Base-by-base conservation (phyloP, 2,888 invertebrate genomes). In the Rhagophthalmus giganteus region DNA sequence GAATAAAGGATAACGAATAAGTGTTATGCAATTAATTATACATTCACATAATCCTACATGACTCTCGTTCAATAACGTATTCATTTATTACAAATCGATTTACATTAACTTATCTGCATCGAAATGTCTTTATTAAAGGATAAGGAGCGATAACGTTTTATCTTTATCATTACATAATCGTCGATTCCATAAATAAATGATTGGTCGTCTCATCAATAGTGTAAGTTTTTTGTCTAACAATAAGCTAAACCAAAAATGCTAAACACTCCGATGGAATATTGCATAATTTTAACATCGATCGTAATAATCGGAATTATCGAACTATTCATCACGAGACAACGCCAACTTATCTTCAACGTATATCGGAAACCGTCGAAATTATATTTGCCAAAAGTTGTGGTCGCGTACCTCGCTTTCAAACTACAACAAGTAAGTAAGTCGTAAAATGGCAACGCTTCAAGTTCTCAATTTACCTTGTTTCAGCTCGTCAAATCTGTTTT, bases 301-400 rank as follows among this genome's bases (percentile, higher is more conserved):
- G 25, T 37, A 20, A 20, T 34, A 13, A 47, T 59, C 9, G 11
- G 24, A 2, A 2, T 51, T 4, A 37, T 57, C 9, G 53, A 45
- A 31, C 15, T 49, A 13, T 12, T 55, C n/a, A 49, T 48, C 2
- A 44, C 47, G 2, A 35, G 24, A 20, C n/a, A 2, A 40, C n/a
- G n/a, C 9, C 72, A 74, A 0, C 73, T 78, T 0, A 71, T 79
- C 49, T 74, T 77, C 25, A 81, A 81, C 41, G 69, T 82, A 28
- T 83, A 82, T 62, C 78, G 77, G 60, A 70, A 62, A 32, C 64
- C 68, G 27, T 78, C 78, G 60, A 78, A 78, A 57, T 74, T 72
- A 41, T 82, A 76, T 61, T 79, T 72, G 71, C 45, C 78, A 6
- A 82, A 82, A 69, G 79, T 78, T 59, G 24, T 71, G 6, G 70